A percentile compares a stretch with the other conserved stretches of the same genome.
phyloP scores from a whole-genome alignment of 2,797 vertebrate genomes.

The Micrastur ruficollis region DNA sequence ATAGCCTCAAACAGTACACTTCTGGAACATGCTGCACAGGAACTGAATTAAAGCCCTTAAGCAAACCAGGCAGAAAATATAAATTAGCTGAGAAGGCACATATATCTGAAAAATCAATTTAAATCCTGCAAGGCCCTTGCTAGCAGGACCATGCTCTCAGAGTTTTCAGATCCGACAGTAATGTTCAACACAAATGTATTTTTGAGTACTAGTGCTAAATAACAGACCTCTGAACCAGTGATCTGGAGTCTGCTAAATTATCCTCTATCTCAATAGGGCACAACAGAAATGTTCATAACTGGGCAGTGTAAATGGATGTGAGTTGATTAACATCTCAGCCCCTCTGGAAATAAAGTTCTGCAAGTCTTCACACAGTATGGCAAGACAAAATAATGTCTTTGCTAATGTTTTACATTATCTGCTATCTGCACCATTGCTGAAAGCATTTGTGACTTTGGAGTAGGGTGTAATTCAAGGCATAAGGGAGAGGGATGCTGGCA shows the following conservation, averaged over 20 bases:
- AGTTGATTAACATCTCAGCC: background rate
- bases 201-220: constrained; percentile 3
- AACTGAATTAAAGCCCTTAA: constrained; percentile 26
- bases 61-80: constrained; percentile 32
- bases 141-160: background rate
- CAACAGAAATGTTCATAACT: background rate
- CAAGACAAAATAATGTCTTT: background rate
- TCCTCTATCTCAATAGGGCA: background rate
- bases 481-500: background rate
- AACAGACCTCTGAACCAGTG: constrained; percentile 2
- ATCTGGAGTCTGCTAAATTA: background rate
- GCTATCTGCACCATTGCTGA: background rate
- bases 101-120: constrained; percentile 38
- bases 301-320: background rate
- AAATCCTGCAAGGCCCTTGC: background rate
- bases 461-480: background rate
- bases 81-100: constrained; percentile 31
- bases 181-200: background rate
- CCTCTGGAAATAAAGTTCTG: background rate
- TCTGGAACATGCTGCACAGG: background rate
- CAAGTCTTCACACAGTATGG: background rate
- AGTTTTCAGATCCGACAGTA: background rate
- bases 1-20: background rate
- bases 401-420: background rate
- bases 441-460: background rate